Evolutionary conservation across 2,113 vertebrate species (phyloP).

Genomic region (Polypterus senegalus): DNA sequence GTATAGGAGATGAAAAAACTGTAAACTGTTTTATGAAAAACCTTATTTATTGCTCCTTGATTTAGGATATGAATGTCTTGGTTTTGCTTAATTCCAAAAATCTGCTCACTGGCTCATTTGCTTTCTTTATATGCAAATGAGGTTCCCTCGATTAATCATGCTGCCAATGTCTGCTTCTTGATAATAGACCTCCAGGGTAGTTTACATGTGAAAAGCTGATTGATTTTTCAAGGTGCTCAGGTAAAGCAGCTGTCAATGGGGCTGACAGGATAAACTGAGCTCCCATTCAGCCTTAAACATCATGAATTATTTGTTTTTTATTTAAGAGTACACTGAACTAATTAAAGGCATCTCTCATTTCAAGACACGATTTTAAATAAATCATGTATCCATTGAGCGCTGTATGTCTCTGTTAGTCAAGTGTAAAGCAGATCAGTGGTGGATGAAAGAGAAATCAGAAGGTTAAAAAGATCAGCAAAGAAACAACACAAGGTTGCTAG

Average conservation of each 20-base stretch:
- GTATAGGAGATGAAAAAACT: too few species aligned
- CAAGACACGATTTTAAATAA: too few species aligned
- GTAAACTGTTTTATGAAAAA: too few species aligned
- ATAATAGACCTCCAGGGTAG: background rate
- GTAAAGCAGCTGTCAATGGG: background rate
- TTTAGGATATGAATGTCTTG: too few species aligned
- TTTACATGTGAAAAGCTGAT: conserved; percentile 4
- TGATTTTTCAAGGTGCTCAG: conserved; percentile 1
- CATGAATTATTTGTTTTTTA: background rate
- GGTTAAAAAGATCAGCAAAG: too few species aligned
- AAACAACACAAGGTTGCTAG: too few species aligned
- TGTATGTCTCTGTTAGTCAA: too few species aligned
- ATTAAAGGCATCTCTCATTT: too few species aligned
- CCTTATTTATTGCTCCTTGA: too few species aligned
- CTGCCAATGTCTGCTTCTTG: background rate
- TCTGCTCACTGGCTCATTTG: background rate
- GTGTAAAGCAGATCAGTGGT: too few species aligned
- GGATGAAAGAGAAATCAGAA: too few species aligned
- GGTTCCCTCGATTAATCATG: background rate
- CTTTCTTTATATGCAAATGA: background rate
- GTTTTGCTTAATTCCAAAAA: background rate
- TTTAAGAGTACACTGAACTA: background rate
- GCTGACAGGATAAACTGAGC: background rate
- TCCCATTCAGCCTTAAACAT: background rate
- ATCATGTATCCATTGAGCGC: too few species aligned